These are phyloP conservation scores for Nothocercus julius DNA, from an alignment of 2,113 vertebrate genomes.

Conservation along the genomic window DNA sequence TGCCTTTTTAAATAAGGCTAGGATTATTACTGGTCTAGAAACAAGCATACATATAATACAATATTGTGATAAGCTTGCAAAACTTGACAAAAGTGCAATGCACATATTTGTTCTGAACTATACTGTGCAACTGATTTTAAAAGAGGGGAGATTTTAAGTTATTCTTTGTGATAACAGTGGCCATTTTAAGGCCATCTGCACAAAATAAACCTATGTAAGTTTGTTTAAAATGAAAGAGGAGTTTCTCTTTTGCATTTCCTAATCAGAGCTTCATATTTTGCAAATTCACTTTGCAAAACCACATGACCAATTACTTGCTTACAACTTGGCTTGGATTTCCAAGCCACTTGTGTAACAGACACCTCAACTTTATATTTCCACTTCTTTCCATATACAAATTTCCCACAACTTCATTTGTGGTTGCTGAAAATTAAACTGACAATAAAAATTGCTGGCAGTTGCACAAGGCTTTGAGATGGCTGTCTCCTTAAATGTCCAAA, in stretches of 20 bases:
- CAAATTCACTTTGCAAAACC: background rate
- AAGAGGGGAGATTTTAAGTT: background rate
- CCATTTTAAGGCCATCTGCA: background rate
- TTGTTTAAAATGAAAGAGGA: background rate
- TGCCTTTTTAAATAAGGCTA: background rate
- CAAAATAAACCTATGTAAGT: background rate
- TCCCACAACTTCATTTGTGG: background rate
- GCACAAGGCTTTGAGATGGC: background rate
- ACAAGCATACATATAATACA: background rate
- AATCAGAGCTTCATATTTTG: background rate
- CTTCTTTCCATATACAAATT: background rate
- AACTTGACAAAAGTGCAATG: background rate
- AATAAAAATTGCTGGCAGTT: background rate
- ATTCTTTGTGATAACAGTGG: background rate
- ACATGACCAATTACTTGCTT: background rate
- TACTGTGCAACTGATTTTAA: fast-evolving
- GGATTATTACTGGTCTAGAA: background rate
- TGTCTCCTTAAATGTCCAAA: background rate
- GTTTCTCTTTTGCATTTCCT: background rate
- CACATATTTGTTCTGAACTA: background rate
- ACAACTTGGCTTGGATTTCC: background rate
- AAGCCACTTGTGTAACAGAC: background rate
- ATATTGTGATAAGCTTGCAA: background rate
- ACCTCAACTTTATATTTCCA: conserved; percentile 18
- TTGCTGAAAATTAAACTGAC: background rate